Evolutionary conservation across 2,113 vertebrate genomes (phyloP).

Genomic region (Carassius gibelio): DNA sequence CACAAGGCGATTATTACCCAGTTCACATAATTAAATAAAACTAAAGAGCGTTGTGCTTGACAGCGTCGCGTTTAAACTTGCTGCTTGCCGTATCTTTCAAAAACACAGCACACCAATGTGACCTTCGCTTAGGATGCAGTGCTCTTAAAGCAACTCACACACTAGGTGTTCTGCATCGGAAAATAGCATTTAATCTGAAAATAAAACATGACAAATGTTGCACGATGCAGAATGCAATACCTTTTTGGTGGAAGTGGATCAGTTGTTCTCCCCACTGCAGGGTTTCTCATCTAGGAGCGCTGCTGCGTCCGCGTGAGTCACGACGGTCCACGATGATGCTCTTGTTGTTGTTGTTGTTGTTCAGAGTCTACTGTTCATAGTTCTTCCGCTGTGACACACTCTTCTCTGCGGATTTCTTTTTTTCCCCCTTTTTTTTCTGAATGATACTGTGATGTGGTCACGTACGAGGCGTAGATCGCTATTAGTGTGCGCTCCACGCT

Average conservation of each 20-base stretch:
- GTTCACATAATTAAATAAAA: background rate
- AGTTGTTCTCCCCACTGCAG: slow-evolving; percentile 45
- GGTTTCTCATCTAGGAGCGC: slow-evolving; percentile 44
- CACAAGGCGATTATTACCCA: background rate
- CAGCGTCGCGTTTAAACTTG: slow-evolving; percentile 15
- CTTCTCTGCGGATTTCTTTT: slow-evolving; percentile 8
- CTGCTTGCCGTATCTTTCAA: background rate
- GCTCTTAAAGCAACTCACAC: background rate
- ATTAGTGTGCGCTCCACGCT: slow-evolving; percentile 23
- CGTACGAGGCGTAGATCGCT: slow-evolving; percentile 20
- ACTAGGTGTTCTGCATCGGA: background rate
- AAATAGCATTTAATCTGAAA: background rate
- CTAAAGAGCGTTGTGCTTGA: background rate
- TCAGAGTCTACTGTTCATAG: slow-evolving; percentile 39
- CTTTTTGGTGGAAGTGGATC: slow-evolving; percentile 49
- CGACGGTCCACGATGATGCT: slow-evolving; percentile 17
- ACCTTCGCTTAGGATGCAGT: slow-evolving; percentile 37
- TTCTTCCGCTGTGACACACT: slow-evolving; percentile 11
- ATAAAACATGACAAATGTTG: background rate
- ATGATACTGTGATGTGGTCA: background rate
- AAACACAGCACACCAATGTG: slow-evolving; percentile 30
- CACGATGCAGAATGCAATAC: slow-evolving; percentile 12
- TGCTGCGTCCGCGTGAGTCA: slow-evolving; percentile 44
- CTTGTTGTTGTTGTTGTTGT: background rate
- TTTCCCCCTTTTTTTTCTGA: background rate